Conservation (phyloP, 2,797 vertebrate genomes). For the Diceros bicornis region DNA sequence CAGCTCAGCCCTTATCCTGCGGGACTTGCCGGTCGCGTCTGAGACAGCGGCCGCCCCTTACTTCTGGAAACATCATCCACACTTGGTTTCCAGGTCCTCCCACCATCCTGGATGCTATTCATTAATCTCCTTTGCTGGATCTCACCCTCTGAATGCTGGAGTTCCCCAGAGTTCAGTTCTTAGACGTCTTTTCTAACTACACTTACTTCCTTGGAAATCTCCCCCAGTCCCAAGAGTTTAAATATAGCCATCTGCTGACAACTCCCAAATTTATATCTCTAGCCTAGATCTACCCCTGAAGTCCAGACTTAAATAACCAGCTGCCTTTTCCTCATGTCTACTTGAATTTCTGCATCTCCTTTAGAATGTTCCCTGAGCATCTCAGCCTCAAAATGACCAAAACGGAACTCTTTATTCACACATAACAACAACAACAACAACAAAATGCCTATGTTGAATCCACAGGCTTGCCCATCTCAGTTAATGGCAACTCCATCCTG, state of each 20-base stretch:
- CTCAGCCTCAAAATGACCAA: rapidly evolving
- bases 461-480: neutral
- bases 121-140: too few species aligned
- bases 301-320: neutral
- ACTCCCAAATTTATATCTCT: neutral
- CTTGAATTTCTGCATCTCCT: neutral
- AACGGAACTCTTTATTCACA: neutral
- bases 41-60: neutral
- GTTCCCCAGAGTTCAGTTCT: neutral
- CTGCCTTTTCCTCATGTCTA: rapidly evolving
- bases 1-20: neutral
- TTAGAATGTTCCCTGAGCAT: rapidly evolving
- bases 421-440: neutral
- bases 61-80: neutral
- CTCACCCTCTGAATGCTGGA: neutral
- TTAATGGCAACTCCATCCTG: rapidly evolving
- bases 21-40: rapidly evolving
- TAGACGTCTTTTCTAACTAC: neutral
- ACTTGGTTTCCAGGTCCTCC: neutral
- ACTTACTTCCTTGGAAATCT: neutral
- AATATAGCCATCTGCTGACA: too few species aligned
- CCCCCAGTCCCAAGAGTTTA: neutral
- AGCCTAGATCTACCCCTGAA: neutral
- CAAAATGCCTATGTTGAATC: rapidly evolving
- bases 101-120: neutral